These are phyloP conservation scores for Leptopilina myrica DNA, from an alignment of 2,888 invertebrate genomes.

Conservation along the genomic window DNA sequence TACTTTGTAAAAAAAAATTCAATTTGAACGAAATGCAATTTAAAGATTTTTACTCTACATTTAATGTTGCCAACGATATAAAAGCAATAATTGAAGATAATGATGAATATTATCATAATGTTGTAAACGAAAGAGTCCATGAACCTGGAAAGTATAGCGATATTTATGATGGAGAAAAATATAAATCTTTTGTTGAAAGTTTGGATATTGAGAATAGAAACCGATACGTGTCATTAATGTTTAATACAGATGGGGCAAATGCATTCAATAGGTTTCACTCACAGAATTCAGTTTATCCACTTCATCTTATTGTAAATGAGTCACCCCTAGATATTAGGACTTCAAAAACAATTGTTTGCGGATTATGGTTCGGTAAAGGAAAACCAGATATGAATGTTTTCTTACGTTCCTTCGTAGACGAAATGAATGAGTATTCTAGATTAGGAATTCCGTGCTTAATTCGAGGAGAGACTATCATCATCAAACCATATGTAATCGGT, in stretches of 20 bases:
- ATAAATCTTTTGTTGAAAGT: slow-evolving; percentile 45
- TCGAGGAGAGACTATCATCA: slow-evolving; percentile 34
- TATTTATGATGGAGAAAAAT: slow-evolving; percentile 48
- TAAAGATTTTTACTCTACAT: slow-evolving; percentile 45
- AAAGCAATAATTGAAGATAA: slow-evolving; percentile 45
- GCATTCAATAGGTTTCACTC: slow-evolving; percentile 45
- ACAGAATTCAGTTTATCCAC: slow-evolving; percentile 46
- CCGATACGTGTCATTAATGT: slow-evolving; percentile 46
- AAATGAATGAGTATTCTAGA: slow-evolving; percentile 47
- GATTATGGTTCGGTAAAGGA: slow-evolving; percentile 47
- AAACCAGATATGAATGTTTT: slow-evolving; percentile 52
- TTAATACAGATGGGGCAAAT: slow-evolving; percentile 50
- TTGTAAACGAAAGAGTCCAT: slow-evolving; percentile 39
- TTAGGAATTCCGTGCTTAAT: slow-evolving; percentile 44
- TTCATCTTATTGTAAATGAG: slow-evolving; percentile 50
- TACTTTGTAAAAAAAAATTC: slow-evolving; percentile 18
- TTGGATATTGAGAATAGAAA: slow-evolving; percentile 40
- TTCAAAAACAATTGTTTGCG: slow-evolving; percentile 38
- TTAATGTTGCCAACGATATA: slow-evolving; percentile 44
- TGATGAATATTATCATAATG: slow-evolving; percentile 44
- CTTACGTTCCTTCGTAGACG: slow-evolving; percentile 52
- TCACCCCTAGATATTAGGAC: slow-evolving; percentile 44
- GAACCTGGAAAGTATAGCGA: slow-evolving; percentile 40
- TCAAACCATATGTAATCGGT: slow-evolving; percentile 46
- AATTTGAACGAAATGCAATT: slow-evolving; percentile 10